phyloP scores from a whole-genome alignment of 53 echinoderm and acorn worm genomes.

The Actinopyga echinites region DNA sequence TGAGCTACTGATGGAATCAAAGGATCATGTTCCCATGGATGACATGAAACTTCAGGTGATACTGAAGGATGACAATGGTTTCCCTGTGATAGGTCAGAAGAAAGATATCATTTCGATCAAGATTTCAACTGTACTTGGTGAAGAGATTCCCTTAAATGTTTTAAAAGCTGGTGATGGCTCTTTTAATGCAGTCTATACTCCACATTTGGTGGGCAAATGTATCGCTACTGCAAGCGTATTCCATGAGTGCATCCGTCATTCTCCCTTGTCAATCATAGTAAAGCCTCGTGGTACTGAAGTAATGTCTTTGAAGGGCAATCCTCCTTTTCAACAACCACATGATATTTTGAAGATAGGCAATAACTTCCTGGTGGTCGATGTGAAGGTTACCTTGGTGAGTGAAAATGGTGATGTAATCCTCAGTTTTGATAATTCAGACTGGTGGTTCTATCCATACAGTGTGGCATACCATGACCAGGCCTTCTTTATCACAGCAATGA shows the following conservation, averaged over 20 bases:
- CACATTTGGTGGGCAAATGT: conserved; percentile 46
- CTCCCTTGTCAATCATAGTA: conserved; percentile 39
- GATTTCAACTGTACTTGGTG: background rate
- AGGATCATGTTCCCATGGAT: background rate
- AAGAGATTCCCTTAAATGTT: background rate
- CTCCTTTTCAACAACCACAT: conserved; percentile 15
- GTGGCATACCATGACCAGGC: background rate
- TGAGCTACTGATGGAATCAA: background rate
- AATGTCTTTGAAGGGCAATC: background rate
- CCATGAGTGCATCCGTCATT: conserved; percentile 19
- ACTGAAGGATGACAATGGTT: background rate
- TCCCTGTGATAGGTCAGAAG: background rate
- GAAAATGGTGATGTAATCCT: conserved; percentile 39
- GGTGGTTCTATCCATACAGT: conserved; percentile 29
- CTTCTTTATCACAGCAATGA: conserved; percentile 12
- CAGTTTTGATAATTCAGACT: conserved; percentile 14
- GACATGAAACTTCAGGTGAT: background rate
- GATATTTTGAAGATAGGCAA: conserved; percentile 42
- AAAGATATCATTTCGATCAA: background rate
- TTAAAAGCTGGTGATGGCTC: conserved; percentile 1
- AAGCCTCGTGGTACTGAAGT: conserved; percentile 38
- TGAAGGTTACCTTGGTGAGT: conserved; percentile 18
- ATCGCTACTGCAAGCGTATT: conserved; percentile 11
- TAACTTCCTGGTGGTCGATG: conserved; percentile 35
- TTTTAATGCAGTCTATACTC: conserved; percentile 31